Evolutionary conservation across 2,888 invertebrate genomes (phyloP), one percentile per base, ranked within the genome.

Genomic region (Hydropsyche betteni): DNA sequence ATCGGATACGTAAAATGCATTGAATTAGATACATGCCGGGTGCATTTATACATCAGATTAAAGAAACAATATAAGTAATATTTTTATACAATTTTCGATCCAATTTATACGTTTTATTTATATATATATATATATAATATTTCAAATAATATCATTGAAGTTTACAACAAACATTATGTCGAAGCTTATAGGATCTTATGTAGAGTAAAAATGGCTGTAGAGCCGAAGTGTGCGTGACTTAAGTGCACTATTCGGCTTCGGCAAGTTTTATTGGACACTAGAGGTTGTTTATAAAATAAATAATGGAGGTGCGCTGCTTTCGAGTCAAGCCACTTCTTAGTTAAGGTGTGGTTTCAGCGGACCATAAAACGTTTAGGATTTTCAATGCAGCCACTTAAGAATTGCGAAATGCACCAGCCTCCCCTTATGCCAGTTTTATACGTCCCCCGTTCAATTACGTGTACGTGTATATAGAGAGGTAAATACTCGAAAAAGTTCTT

Each of bases 201-300:
- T 44, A 44, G 3, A 44, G 44, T 10, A 44, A 44, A 44, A 44
- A 44, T 44, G 44, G 44, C 10, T 44, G 6, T 8, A 16, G 24
- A 16, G 24, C 33, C 33, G 52, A 34, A 6, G 34, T 51, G 70
- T 74, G 55, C 53, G 72, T 75, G 68, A 68, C 61, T 75, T 55
- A 70, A 75, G 55, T 75, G 77, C 74, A 75, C 74, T 58, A 58
- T 72, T 70, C 71, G 36, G 58, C 69, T 69, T 52, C 58, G 44
- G 38, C 68, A 38, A 68, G 34, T 77, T 77, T 77, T 75, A 75
- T 75, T 75, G 36, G 75, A 69, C 76, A 61, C 75, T 75, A 73
- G 69, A 74, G 68, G 77, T 75, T 75, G 74, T 77, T 77, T 77
- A 77, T 75, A 71, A 68, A 68, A 72, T 71, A 77, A 75, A 75